Evolutionary conservation across 2,797 vertebrate genomes (phyloP).

Genomic region (Karalla daura): DNA sequence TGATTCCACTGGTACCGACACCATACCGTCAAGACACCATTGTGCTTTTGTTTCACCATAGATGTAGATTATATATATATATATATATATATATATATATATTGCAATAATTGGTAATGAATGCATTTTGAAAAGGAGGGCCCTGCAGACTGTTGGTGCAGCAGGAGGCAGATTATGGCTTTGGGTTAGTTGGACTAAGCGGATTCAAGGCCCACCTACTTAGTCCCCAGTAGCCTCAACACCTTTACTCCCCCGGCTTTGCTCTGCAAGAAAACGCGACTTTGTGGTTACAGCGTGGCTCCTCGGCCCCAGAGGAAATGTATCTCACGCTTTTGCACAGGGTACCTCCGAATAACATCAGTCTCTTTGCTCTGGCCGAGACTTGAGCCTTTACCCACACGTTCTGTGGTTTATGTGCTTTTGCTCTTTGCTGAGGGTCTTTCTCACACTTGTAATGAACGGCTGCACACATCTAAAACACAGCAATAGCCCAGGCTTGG

Average conservation of each 20-base stretch:
- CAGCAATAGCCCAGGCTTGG: not conserved
- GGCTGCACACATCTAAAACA: not conserved
- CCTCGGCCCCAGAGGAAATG: not conserved
- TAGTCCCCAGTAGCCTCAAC: slow-evolving; percentile 30
- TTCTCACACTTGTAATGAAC: not conserved
- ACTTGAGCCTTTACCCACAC: not conserved
- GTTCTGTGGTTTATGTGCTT: not conserved
- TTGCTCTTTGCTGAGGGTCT: not conserved
- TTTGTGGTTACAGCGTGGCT: not conserved
- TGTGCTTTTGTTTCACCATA: too few species aligned
- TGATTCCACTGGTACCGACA: too few species aligned
- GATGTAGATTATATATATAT: too few species aligned
- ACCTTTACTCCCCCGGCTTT: slow-evolving; percentile 49
- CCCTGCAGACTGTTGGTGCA: slow-evolving; percentile 33
- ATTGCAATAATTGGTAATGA: slow-evolving; percentile 9
- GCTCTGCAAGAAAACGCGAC: slow-evolving; percentile 12
- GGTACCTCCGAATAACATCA: not conserved
- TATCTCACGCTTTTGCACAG: not conserved
- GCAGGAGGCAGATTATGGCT: slow-evolving; percentile 70
- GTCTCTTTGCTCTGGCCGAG: not conserved
- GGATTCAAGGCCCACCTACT: slow-evolving; percentile 64
- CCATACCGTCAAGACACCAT: too few species aligned
- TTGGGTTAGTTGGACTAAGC: slow-evolving; percentile 60
- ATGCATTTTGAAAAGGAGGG: slow-evolving; percentile 14
- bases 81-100: too few species aligned